Evolutionary conservation across 2,113 vertebrate species (phyloP).

Genomic region (Planiliza haematocheilus): DNA sequence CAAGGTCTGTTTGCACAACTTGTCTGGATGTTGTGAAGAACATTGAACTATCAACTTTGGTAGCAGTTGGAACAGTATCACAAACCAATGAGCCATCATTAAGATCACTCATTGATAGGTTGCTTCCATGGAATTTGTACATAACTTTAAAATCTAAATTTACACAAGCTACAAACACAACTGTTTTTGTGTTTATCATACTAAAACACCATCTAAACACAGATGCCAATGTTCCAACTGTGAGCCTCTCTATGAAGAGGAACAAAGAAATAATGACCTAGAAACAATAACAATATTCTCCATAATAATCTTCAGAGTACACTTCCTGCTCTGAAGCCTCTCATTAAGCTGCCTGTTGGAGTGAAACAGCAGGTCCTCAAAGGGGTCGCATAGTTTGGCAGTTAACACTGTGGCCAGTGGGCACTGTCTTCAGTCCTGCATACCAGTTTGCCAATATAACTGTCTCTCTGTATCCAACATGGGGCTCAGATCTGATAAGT

Average conservation of each 20-base stretch:
- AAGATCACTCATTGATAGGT: not conserved
- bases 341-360: constrained; percentile 52
- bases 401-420: not conserved
- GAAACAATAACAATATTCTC: constrained; percentile 18
- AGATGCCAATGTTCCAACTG: not conserved
- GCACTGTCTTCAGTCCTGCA: not conserved
- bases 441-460: not conserved
- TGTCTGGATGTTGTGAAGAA: not conserved
- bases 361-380: constrained; percentile 38
- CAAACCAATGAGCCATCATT: not conserved
- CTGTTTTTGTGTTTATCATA: no score
- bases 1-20: constrained; percentile 20
- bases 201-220: not conserved
- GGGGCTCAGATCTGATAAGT: not conserved
- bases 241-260: not conserved
- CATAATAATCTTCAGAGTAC: constrained; percentile 30
- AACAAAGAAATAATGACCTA: not conserved
- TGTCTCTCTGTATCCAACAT: not conserved
- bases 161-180: not conserved
- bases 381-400: constrained; percentile 35
- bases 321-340: constrained; percentile 19
- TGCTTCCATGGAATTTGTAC: not conserved
- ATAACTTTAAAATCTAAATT: no score
- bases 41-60: constrained; percentile 37
- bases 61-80: constrained; percentile 9